These are phyloP conservation scores for Lepeophtheirus salmonis DNA, from an alignment of 1,140 invertebrate genomes.

Conservation along the genomic window DNA sequence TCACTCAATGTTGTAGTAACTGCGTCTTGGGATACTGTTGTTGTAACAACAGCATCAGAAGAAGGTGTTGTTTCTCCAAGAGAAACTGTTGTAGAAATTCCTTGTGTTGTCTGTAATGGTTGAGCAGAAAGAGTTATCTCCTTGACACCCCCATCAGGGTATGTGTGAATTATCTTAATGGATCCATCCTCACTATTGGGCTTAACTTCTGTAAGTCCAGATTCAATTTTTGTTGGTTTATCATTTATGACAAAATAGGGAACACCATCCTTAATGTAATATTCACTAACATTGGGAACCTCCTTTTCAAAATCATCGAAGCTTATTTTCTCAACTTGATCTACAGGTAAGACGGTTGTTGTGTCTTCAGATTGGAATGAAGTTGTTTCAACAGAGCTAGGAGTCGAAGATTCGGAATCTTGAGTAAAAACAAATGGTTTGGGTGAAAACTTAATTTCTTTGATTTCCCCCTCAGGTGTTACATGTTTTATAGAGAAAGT, in stretches of 20 bases:
- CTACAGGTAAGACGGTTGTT: neutral
- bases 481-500: neutral
- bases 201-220: neutral
- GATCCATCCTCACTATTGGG: neutral
- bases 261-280: neutral
- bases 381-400: neutral
- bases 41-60: too few relatives aligned
- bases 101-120: neutral
- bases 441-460: neutral
- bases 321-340: neutral
- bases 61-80: neutral
- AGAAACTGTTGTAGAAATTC: neutral
- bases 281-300: neutral
- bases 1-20: neutral
- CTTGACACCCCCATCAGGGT: neutral
- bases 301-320: neutral
- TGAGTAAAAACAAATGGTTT: neutral
- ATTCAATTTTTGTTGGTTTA: neutral
- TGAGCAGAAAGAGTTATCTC: neutral
- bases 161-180: neutral
- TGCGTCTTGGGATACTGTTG: neutral
- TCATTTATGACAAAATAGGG: neutral
- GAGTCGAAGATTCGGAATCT: neutral
- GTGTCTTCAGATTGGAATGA: neutral
- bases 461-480: neutral